A percentile compares a stretch with the other conserved stretches of the same genome.
Conservation (phyloP, 1,140 invertebrate genomes). For the Antheraea pernyi region DNA sequence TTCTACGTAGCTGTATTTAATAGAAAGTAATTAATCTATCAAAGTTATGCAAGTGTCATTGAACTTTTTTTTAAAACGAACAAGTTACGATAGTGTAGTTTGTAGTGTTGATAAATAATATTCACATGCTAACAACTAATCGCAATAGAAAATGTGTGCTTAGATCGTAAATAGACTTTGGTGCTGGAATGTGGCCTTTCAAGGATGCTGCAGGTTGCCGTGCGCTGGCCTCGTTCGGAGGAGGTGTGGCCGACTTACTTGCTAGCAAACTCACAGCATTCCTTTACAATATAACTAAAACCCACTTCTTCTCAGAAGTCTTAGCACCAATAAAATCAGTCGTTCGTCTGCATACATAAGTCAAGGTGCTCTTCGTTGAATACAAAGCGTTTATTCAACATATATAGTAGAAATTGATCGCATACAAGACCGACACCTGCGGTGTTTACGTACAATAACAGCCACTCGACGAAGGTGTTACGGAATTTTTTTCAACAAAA, state of each 20-base stretch:
- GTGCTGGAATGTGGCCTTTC: conserved; percentile 71
- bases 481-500: conserved; percentile 4
- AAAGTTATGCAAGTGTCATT: conserved; percentile 25
- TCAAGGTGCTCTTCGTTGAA: conserved; percentile 2
- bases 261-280: conserved; percentile 49
- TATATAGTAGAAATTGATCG: background rate
- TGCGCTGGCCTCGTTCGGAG: conserved; percentile 35
- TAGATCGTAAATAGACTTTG: conserved; percentile 51
- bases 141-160: conserved; percentile 58
- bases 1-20: background rate
- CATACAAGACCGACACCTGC: background rate
- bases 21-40: conserved; percentile 24
- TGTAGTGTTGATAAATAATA: conserved; percentile 20
- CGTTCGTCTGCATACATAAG: background rate
- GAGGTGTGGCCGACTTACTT: conserved; percentile 58
- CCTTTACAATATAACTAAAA: conserved; percentile 45
- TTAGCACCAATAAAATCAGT: conserved; percentile 9
- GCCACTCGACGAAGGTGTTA: background rate
- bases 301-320: conserved; percentile 40
- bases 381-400: conserved; percentile 8
- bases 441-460: background rate
- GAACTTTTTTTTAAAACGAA: conserved; percentile 1
- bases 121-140: conserved; percentile 47
- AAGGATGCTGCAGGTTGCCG: conserved; percentile 60
- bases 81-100: conserved; percentile 20